Conservation (phyloP, 2,113 vertebrate genomes). For the Scopus umbretta region DNA sequence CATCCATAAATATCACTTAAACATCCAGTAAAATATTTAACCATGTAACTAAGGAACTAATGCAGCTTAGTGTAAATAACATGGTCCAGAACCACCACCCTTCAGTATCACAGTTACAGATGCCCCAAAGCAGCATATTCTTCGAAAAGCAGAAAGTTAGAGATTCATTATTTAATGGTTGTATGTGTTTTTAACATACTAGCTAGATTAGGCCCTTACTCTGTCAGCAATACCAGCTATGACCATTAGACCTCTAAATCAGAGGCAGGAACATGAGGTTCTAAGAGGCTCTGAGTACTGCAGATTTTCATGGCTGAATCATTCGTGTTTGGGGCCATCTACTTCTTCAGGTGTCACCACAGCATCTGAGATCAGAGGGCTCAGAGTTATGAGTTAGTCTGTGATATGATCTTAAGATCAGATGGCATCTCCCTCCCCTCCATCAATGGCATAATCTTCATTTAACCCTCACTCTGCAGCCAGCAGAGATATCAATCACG, state of each 20-base stretch:
- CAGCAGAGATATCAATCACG: not conserved
- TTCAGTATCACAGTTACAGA: not conserved
- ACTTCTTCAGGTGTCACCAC: not conserved
- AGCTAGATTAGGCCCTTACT: not conserved
- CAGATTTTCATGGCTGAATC: not conserved
- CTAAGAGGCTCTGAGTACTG: not conserved
- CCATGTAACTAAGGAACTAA: slow-evolving; percentile 48
- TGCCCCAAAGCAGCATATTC: not conserved
- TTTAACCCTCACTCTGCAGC: not conserved
- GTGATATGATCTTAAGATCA: not conserved
- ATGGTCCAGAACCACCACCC: slow-evolving; percentile 26
- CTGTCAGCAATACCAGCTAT: not conserved
- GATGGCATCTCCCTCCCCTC: not conserved
- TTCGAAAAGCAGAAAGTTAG: not conserved
- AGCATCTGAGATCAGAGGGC: not conserved
- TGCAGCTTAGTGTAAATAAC: slow-evolving; percentile 15
- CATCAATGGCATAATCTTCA: not conserved
- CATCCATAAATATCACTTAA: slow-evolving; percentile 22
- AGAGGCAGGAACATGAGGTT: not conserved
- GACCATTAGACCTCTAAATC: not conserved
- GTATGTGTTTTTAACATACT: not conserved
- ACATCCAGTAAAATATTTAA: slow-evolving; percentile 47
- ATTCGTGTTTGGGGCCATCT: not conserved
- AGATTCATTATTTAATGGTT: not conserved
- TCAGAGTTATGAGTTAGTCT: not conserved